Base-by-base conservation (phyloP, 2,113 vertebrate species). In the Nycticebus coucang region DNA sequence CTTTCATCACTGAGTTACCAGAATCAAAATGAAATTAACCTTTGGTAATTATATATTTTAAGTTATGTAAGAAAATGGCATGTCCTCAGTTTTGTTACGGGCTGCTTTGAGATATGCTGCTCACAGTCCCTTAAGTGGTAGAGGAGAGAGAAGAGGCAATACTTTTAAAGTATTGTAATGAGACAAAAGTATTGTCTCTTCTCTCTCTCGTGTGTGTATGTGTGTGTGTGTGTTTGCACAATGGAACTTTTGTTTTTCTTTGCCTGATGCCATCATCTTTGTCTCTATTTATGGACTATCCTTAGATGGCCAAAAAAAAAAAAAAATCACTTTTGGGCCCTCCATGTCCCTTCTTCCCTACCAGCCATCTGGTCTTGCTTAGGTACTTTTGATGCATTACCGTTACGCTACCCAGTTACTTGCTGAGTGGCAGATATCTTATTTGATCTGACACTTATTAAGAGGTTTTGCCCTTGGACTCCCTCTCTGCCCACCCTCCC, bases 401-500 rank as follows among this genome's bases (percentile, higher is more conserved):
- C 50, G 3, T 66, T 33, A 18, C 10, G 53, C 33, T 71, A 64
- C 64, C 77, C 19, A 26, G 24, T 37, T 82, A 8, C 59, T 69
- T 86, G 83, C 53, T 94, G 59, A 87, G 59, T 69, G 30, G 72
- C 24, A 10, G 26, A 9, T 75, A 55, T 24, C 74, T 79, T 17
- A 87, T 71, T 86, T 89, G 50, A 93, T 59, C 37, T 95, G 87
- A 93, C 35, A 68, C 62, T 83, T 83, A 84, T 1, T 64, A 68
- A 45, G 53, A 18, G 22, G n/a, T 93, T 83, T 55, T 74, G 6
- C 45, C 33, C 21, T 69, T 13, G 7, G 45, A 87, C 7, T 88
- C 18, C 12, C 8, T 80, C 30, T 89, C 69, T 69, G 21, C 53
- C 57, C 79, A 80, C 19, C 5, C 33, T 9, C 18, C 41, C 28